Conservation (phyloP, 2,113 vertebrate genomes). For the Elgaria multicarinata region DNA sequence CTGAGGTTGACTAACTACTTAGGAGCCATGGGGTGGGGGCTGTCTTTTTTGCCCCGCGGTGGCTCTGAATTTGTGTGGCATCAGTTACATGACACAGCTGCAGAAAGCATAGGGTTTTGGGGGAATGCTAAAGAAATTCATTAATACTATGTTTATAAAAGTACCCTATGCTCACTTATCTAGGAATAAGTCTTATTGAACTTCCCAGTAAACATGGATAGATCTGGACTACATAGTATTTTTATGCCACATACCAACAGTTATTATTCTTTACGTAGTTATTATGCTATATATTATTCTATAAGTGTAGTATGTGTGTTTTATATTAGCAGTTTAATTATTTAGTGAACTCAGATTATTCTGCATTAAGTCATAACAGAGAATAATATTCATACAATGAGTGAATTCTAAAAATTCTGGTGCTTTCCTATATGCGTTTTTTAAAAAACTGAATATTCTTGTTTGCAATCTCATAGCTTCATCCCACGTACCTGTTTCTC, state of each 20-base stretch:
- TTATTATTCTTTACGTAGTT: background rate
- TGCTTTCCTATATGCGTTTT: background rate
- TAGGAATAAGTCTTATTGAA: background rate
- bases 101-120: too few species aligned
- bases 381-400: background rate
- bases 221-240: background rate
- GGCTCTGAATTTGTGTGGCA: too few species aligned
- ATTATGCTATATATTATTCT: too few species aligned
- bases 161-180: background rate
- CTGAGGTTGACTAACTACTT: too few species aligned
- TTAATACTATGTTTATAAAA: background rate
- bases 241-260: background rate
- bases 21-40: too few species aligned
- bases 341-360: background rate
- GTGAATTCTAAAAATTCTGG: background rate
- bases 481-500: too few species aligned
- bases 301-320: background rate
- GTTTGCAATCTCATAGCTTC: background rate
- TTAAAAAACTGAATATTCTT: constrained; percentile 12
- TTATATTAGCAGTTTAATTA: background rate
- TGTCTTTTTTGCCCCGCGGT: too few species aligned
- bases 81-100: too few species aligned
- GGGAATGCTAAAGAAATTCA: background rate
- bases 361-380: background rate
- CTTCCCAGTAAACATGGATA: background rate